A percentile compares a stretch with the other conserved stretches of the same genome.
Evolutionary conservation across 2,797 vertebrate genomes (phyloP).

Genomic region (Pristis pectinata): DNA sequence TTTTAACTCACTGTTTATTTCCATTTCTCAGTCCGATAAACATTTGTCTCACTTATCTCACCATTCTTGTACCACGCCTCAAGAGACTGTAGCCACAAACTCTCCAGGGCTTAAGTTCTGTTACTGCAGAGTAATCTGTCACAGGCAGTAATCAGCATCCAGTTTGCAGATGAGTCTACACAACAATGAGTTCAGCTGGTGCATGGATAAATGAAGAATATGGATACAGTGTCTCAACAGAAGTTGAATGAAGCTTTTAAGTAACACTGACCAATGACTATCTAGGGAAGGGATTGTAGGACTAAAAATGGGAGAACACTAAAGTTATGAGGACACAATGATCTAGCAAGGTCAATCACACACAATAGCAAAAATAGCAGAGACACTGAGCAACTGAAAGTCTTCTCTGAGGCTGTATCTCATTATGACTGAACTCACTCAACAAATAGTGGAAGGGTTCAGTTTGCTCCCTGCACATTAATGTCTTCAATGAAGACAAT

Average conservation of each 20-base stretch:
- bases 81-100: not conserved
- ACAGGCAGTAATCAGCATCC: not conserved
- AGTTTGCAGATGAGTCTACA: too few species aligned
- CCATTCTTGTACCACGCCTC: not conserved
- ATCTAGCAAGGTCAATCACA: not conserved
- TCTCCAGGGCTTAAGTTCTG: not conserved
- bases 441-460: not conserved
- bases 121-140: not conserved
- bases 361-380: not conserved
- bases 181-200: not conserved
- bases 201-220: not conserved
- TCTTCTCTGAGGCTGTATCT: not conserved
- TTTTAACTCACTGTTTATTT: not conserved
- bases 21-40: not conserved
- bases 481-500: too few species aligned
- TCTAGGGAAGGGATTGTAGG: not conserved
- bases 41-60: not conserved
- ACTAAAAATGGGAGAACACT: not conserved
- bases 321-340: not conserved
- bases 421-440: not conserved
- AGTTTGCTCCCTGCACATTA: not conserved
- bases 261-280: not conserved
- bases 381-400: not conserved
- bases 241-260: not conserved
- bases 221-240: not conserved